phyloP scores from a whole-genome alignment of 1,140 invertebrate genomes.

The Dinoponera quadriceps region DNA sequence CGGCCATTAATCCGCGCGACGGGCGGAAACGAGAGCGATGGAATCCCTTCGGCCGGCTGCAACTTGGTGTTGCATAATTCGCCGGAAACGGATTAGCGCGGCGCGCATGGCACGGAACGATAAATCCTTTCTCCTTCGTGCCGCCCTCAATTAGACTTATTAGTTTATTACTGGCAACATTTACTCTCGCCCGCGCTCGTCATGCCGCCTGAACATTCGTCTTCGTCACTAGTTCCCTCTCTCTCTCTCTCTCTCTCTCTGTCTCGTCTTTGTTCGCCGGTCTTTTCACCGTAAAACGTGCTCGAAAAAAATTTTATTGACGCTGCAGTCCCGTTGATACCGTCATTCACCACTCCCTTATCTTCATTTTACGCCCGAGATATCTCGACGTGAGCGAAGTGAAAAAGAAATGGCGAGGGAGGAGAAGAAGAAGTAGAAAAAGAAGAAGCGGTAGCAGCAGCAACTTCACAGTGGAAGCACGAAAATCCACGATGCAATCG shows the following conservation, averaged over 20 bases:
- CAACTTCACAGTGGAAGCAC: neutral
- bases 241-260: neutral
- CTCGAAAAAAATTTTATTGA: conserved; percentile 26
- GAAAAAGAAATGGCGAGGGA: neutral
- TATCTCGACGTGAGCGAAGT: conserved; percentile 14
- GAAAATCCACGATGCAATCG: conserved; percentile 18
- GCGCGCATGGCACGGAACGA: conserved; percentile 9
- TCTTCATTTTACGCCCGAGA: conserved; percentile 35
- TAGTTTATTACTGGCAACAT: conserved; percentile 33
- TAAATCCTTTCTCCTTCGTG: conserved; percentile 25
- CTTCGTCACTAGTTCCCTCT: neutral
- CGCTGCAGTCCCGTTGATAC: neutral
- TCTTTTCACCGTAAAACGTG: neutral
- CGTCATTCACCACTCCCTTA: conserved; percentile 7
- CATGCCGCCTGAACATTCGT: neutral
- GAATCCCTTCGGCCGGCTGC: conserved; percentile 2
- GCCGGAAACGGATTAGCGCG: conserved; percentile 33
- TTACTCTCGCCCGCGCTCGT: neutral
- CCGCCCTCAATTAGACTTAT: conserved; percentile 37
- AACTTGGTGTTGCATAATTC: conserved; percentile 20
- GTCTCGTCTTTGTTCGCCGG: too few species aligned
- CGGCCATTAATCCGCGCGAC: conserved; percentile 18
- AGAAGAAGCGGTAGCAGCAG: neutral
- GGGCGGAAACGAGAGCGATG: neutral
- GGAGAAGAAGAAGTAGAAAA: neutral